phyloP scores from a whole-genome alignment of 2,888 invertebrate genomes.

The Polyommatus icarus region DNA sequence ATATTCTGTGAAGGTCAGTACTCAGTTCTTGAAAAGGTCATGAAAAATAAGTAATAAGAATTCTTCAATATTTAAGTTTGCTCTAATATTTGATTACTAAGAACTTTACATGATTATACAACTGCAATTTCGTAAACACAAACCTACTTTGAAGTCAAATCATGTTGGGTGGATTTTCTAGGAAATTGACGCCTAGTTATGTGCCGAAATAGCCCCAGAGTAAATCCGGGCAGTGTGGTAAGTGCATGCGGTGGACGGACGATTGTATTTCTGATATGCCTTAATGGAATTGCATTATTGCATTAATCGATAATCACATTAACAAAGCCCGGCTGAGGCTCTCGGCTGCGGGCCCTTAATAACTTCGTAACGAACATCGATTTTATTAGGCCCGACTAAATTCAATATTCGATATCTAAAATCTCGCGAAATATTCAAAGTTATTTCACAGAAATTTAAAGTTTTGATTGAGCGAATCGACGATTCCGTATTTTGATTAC shows the following conservation, averaged over 20 bases:
- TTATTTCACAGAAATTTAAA: neutral
- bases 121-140: neutral
- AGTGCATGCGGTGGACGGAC: neutral
- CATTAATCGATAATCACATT: slow-evolving; percentile 21
- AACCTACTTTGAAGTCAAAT: too few relatives aligned
- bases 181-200: neutral
- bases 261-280: slow-evolving; percentile 19
- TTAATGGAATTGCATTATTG: slow-evolving; percentile 22
- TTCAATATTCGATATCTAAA: slow-evolving; percentile 1
- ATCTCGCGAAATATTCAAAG: slow-evolving; percentile 11
- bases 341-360: neutral
- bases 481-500: slow-evolving; percentile 1
- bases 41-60: too few relatives aligned
- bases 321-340: neutral
- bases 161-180: neutral
- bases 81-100: too few relatives aligned
- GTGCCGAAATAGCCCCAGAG: neutral
- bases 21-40: too few relatives aligned
- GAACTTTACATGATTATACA: too few relatives aligned
- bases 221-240: neutral
- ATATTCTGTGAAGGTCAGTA: neutral
- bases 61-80: too few relatives aligned
- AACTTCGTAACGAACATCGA: slow-evolving; percentile 9
- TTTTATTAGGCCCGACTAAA: neutral
- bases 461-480: neutral